phyloP scores from a whole-genome alignment of 2,113 vertebrate species.

The Lepisosteus oculatus region DNA sequence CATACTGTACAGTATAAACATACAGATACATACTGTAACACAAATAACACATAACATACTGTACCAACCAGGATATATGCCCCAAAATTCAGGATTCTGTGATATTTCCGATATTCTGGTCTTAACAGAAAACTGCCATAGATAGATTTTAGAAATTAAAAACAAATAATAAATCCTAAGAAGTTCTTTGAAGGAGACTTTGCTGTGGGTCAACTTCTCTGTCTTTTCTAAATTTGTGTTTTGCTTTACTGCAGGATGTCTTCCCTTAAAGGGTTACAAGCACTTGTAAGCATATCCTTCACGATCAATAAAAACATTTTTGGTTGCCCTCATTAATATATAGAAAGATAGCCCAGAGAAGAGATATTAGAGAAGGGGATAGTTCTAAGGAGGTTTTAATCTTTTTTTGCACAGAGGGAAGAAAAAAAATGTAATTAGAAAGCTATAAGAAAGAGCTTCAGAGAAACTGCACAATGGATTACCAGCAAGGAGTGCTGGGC shows the following conservation, averaged over 20 bases:
- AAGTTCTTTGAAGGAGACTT: background rate
- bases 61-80: too few species aligned
- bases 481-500: conserved; percentile 44
- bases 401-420: conserved; percentile 55
- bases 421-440: conserved; percentile 61
- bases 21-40: too few species aligned
- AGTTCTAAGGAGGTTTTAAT: conserved; percentile 45
- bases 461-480: conserved; percentile 61
- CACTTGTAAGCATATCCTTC: conserved; percentile 52
- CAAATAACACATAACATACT: too few species aligned
- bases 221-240: conserved; percentile 35
- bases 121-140: too few species aligned
- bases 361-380: conserved; percentile 13
- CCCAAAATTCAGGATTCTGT: too few species aligned
- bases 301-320: conserved; percentile 57
- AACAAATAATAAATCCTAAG: background rate
- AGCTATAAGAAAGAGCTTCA: conserved; percentile 63
- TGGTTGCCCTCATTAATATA: conserved; percentile 57
- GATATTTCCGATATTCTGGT: too few species aligned
- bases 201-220: background rate
- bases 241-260: conserved; percentile 38
- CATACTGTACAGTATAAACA: too few species aligned
- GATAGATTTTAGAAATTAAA: too few species aligned
- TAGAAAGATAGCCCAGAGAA: conserved; percentile 57
- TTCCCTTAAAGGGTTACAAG: conserved; percentile 47